Percentiles rank a stretch among this genome's conserved stretches.
Conservation (phyloP, 2,888 invertebrate genomes). For the Drosophila meridiana region DNA sequence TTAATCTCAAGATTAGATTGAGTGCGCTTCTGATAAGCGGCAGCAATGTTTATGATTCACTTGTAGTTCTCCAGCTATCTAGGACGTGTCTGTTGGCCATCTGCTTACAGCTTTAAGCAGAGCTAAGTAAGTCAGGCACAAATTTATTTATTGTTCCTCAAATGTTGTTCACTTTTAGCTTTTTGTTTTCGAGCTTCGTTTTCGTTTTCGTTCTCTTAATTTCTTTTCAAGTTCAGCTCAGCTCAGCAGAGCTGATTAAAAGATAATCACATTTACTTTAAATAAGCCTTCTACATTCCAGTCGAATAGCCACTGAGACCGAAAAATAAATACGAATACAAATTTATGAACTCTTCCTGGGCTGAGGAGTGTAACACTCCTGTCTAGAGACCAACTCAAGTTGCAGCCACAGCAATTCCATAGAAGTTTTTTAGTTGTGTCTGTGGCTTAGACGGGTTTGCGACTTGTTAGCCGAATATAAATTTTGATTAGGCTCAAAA, state of each 20-base stretch:
- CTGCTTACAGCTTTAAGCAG: slow-evolving; percentile 1
- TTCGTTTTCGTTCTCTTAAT: not conserved
- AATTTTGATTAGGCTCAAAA: slow-evolving; percentile 66
- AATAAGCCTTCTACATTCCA: slow-evolving; percentile 3
- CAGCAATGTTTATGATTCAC: slow-evolving; percentile 43
- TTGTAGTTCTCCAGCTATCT: slow-evolving; percentile 31
- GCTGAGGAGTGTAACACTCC: not conserved
- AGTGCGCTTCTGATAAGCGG: slow-evolving; percentile 61
- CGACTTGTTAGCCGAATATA: slow-evolving; percentile 60
- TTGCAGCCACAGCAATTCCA: slow-evolving; percentile 12
- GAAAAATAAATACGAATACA: not conserved
- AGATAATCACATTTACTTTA: slow-evolving; percentile 1
- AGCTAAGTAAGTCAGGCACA: not conserved
- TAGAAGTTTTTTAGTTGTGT: slow-evolving; percentile 38
- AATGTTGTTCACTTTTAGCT: not conserved
- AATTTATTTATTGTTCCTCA: not conserved
- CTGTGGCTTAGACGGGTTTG: slow-evolving; percentile 10
- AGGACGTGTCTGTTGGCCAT: slow-evolving; percentile 45
- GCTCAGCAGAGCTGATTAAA: not conserved
- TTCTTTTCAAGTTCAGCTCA: not conserved
- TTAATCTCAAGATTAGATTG: slow-evolving; percentile 78
- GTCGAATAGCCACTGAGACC: not conserved
- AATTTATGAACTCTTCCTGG: not conserved
- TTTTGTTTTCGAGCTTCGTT: not conserved
- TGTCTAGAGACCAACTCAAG: not conserved